Percentiles rank a stretch among this genome's conserved stretches.
Conservation (phyloP, 2,797 vertebrate genomes). For the Mormyrus proboscirostris region DNA sequence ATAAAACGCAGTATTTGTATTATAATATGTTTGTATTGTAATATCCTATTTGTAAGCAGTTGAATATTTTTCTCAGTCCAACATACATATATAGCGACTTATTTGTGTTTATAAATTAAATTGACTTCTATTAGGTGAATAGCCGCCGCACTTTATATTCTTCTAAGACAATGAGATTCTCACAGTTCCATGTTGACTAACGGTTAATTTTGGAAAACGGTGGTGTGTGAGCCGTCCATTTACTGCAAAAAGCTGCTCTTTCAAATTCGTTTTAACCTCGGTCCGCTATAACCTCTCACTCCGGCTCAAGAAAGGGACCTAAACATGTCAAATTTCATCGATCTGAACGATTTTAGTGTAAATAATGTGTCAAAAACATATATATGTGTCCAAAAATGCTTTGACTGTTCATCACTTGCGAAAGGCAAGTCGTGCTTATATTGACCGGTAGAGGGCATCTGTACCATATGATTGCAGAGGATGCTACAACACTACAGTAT, state of each 20-base stretch:
- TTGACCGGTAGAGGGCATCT: constrained; percentile 28
- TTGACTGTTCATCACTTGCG: neutral
- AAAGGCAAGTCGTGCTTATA: neutral
- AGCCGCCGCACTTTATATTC: neutral
- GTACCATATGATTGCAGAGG: constrained; percentile 11
- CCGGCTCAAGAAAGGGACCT: neutral
- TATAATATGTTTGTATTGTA: neutral
- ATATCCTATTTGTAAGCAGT: neutral
- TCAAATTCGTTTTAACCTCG: neutral
- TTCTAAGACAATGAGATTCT: neutral
- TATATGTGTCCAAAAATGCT: neutral
- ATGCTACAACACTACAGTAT: neutral
- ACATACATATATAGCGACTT: neutral
- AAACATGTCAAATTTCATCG: neutral
- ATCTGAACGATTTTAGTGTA: neutral
- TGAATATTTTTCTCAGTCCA: neutral
- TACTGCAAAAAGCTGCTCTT: neutral
- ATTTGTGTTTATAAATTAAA: neutral
- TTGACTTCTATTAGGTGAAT: neutral
- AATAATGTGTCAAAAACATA: neutral
- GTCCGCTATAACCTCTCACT: neutral
- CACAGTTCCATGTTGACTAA: neutral
- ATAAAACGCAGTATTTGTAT: neutral
- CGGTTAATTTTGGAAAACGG: neutral
- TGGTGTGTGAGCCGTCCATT: neutral